Conservation (phyloP, 2,797 vertebrate species). For the Anguilla pacifica region DNA sequence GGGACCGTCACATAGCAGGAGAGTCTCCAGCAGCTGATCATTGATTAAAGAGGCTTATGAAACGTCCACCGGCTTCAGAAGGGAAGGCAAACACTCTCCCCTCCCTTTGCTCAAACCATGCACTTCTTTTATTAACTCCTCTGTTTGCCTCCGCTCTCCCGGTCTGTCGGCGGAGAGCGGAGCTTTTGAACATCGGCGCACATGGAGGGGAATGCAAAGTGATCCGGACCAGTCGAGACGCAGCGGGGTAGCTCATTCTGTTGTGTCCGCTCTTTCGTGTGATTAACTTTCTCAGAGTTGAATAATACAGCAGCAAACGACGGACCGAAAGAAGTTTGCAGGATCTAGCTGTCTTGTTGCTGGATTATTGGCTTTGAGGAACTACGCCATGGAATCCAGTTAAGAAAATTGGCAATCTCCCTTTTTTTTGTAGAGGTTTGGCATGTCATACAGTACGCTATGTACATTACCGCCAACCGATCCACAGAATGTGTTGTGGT, state of each 20-base stretch:
- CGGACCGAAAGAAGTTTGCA: not conserved
- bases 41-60: constrained; percentile 71
- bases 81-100: constrained; percentile 52
- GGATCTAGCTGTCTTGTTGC: not conserved
- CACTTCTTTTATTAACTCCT: constrained; percentile 28
- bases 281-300: not conserved
- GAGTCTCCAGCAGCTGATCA: constrained; percentile 59
- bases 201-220: not conserved
- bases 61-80: constrained; percentile 56
- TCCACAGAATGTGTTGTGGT: not conserved
- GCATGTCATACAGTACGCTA: not conserved
- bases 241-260: not conserved
- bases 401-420: not conserved
- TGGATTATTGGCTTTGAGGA: not conserved
- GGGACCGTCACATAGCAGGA: constrained; percentile 49
- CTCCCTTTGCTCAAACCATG: constrained; percentile 5
- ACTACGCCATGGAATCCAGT: not conserved
- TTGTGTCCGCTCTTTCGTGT: not conserved
- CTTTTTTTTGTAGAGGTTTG: not conserved
- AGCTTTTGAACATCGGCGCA: not conserved
- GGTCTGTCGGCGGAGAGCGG: not conserved
- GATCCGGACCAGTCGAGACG: not conserved
- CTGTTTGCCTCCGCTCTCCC: constrained; percentile 12
- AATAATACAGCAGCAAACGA: not conserved
- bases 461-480: not conserved